Conservation (phyloP, 2,888 invertebrate genomes). For the Athalia cordata region DNA sequence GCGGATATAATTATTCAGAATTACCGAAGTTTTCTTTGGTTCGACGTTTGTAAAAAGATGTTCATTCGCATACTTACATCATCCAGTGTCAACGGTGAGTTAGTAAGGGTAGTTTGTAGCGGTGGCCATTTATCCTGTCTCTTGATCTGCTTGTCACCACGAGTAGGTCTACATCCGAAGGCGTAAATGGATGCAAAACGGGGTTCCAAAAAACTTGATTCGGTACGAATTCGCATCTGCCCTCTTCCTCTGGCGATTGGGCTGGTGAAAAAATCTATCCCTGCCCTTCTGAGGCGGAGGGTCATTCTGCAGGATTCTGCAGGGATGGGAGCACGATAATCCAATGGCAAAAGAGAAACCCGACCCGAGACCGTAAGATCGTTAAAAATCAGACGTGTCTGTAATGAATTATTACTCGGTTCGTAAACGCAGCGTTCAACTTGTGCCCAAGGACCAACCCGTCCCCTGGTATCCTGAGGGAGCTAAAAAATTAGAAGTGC, state of each 20-base stretch:
- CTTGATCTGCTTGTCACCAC: slow-evolving; percentile 66
- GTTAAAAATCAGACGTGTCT: slow-evolving; percentile 85
- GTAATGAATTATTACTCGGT: slow-evolving; percentile 83
- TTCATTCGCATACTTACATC: neutral
- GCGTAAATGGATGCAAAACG: slow-evolving; percentile 91
- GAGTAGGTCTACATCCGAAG: slow-evolving; percentile 82
- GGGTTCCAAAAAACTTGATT: slow-evolving; percentile 89
- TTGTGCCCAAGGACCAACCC: slow-evolving; percentile 69
- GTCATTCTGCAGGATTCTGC: slow-evolving; percentile 86
- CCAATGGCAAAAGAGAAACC: slow-evolving; percentile 77
- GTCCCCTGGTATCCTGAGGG: slow-evolving; percentile 58
- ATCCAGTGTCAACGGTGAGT: neutral
- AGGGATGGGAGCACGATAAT: slow-evolving; percentile 60
- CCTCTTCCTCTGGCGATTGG: slow-evolving; percentile 82
- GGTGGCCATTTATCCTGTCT: slow-evolving; percentile 65
- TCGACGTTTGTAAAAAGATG: no score
- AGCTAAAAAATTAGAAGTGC: slow-evolving; percentile 55
- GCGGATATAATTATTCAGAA: no score
- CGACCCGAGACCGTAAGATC: slow-evolving; percentile 87
- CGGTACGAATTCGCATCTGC: slow-evolving; percentile 84
- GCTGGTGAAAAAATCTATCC: slow-evolving; percentile 83
- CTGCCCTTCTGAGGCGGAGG: slow-evolving; percentile 83
- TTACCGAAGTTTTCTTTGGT: no score
- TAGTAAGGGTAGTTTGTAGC: slow-evolving; percentile 42
- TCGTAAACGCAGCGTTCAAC: slow-evolving; percentile 87